Percentiles rank a stretch among this genome's conserved stretches.
phyloP scores from a whole-genome alignment of 2,888 invertebrate species.

The Tinea pellionella region DNA sequence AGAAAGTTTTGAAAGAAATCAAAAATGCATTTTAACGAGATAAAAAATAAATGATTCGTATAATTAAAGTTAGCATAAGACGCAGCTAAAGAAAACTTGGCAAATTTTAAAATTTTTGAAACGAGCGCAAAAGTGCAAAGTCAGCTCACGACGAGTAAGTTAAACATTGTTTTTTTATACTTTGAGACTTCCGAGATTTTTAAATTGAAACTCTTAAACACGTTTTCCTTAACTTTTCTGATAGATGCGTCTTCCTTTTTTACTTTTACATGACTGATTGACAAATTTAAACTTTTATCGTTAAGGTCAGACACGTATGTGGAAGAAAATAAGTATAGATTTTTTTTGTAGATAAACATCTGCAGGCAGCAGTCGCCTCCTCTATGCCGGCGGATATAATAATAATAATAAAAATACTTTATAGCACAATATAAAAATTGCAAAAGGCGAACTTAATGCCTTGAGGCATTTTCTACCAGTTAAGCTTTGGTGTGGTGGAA shows the following conservation, averaged over 20 bases:
- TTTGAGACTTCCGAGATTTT: slow-evolving; percentile 11
- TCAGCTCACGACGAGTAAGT: slow-evolving; percentile 10
- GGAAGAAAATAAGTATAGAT: no score
- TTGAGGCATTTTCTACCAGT: no score
- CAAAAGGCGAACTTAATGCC: no score
- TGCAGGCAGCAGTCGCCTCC: no score
- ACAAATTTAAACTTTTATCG: no score
- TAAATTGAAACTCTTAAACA: slow-evolving; percentile 15
- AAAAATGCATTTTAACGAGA: not conserved
- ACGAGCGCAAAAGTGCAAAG: slow-evolving; percentile 11
- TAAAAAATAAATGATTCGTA: slow-evolving; percentile 8
- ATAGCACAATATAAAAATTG: no score
- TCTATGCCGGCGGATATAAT: no score
- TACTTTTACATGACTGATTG: no score
- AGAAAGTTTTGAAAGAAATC: not conserved
- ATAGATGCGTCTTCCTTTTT: slow-evolving; percentile 7
- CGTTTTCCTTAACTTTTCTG: slow-evolving; percentile 6
- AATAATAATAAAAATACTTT: no score
- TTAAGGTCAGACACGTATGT: no score
- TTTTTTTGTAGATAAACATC: no score
- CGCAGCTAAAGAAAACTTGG: not conserved
- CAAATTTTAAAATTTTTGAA: not conserved
- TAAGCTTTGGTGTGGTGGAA: no score
- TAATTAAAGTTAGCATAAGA: slow-evolving; percentile 6
- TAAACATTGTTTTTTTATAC: slow-evolving; percentile 11